Evolutionary conservation across 2,888 invertebrate genomes (phyloP).

Genomic region (Eilema sororculum): DNA sequence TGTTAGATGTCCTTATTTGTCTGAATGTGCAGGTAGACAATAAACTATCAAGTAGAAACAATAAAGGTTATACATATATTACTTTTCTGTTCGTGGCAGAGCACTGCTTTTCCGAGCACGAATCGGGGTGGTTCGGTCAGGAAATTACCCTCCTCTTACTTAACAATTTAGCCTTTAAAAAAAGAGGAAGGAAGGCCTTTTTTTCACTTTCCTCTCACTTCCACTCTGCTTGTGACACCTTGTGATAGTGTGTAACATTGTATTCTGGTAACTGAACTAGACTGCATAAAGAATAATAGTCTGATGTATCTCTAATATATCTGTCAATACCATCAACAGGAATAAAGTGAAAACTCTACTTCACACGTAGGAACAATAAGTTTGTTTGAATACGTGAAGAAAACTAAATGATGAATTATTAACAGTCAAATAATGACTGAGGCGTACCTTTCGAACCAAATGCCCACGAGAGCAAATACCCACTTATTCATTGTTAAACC

Average conservation of each 20-base stretch:
- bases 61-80: neutral
- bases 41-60: neutral
- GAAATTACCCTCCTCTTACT: neutral
- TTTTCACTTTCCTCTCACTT: neutral
- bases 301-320: neutral
- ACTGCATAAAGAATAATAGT: neutral
- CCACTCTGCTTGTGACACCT: neutral
- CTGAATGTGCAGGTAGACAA: neutral
- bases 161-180: too few relatives aligned
- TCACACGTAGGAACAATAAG: constrained; percentile 17
- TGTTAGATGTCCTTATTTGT: neutral
- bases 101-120: neutral
- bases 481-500: constrained; percentile 59
- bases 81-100: neutral
- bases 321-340: neutral
- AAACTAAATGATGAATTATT: constrained; percentile 42
- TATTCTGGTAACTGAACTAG: neutral
- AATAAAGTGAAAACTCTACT: neutral
- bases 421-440: constrained; percentile 58
- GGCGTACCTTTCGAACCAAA: constrained; percentile 29
- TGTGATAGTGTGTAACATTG: neutral
- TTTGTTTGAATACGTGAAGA: constrained; percentile 15
- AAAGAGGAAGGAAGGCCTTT: too few relatives aligned
- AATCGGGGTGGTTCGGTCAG: neutral
- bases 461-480: constrained; percentile 30